A percentile compares a stretch with the other conserved stretches of the same genome.
Conservation (phyloP, 2,888 invertebrate species). For the Eulithis testata region DNA sequence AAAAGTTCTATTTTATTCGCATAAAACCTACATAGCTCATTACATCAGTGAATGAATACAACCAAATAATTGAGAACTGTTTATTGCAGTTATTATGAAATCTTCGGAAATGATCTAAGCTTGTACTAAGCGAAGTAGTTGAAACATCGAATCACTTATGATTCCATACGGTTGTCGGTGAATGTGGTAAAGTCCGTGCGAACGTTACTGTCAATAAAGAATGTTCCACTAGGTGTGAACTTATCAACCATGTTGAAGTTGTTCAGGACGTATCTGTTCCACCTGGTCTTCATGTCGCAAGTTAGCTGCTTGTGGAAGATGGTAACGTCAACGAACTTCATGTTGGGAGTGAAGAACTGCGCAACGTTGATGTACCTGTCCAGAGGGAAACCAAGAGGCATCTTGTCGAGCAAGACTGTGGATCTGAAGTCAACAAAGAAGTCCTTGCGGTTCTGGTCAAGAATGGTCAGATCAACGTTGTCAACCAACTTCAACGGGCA, state of each 20-base stretch:
- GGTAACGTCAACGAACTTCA: slow-evolving; percentile 86
- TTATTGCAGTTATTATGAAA: slow-evolving; percentile 28
- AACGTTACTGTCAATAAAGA: slow-evolving; percentile 63
- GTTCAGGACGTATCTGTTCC: slow-evolving; percentile 69
- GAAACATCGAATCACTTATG: slow-evolving; percentile 6
- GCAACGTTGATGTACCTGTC: slow-evolving; percentile 86
- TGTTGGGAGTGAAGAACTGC: slow-evolving; percentile 87
- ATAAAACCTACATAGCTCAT: no score
- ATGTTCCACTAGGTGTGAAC: slow-evolving; percentile 60
- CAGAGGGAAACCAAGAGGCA: slow-evolving; percentile 90
- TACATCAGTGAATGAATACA: background rate
- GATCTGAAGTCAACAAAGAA: slow-evolving; percentile 68
- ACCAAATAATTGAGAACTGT: slow-evolving; percentile 1
- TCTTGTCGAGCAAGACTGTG: slow-evolving; percentile 82
- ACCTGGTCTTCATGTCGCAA: slow-evolving; percentile 75
- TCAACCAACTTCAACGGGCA: slow-evolving; percentile 80
- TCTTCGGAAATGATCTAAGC: slow-evolving; percentile 12
- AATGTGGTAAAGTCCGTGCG: slow-evolving; percentile 33
- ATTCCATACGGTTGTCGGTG: slow-evolving; percentile 17
- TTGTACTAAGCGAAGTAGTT: background rate
- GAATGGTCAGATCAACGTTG: slow-evolving; percentile 63
- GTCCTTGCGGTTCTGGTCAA: slow-evolving; percentile 78
- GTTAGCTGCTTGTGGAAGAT: slow-evolving; percentile 86
- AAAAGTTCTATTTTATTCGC: no score
- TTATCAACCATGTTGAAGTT: slow-evolving; percentile 63